These are phyloP conservation scores for Chrosomus eos DNA, from an alignment of 2,797 vertebrate species.

Conservation along the genomic window DNA sequence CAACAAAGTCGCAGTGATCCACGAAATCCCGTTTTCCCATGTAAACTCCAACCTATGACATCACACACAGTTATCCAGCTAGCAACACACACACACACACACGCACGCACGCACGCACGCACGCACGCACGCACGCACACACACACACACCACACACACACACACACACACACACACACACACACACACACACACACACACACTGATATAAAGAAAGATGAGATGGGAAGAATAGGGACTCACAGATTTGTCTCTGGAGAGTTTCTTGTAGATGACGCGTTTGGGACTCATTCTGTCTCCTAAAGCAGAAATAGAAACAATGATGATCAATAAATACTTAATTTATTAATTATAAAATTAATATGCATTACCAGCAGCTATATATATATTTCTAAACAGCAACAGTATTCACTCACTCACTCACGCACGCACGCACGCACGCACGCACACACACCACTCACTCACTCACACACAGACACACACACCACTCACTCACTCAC, in stretches of 20 bases:
- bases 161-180: slow-evolving; percentile 36
- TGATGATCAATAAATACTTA: not conserved
- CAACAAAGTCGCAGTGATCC: slow-evolving; percentile 83
- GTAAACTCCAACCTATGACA: slow-evolving; percentile 86
- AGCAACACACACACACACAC: not conserved
- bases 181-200: not conserved
- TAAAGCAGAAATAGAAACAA: not conserved
- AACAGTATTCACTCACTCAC: no score
- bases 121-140: no score
- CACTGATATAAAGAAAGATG: not conserved
- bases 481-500: no score
- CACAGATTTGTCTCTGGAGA: slow-evolving; percentile 89
- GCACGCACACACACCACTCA: accelerated
- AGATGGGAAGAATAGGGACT: slow-evolving; percentile 59
- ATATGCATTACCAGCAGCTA: not conserved
- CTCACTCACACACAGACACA: accelerated
- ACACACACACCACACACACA: slow-evolving; percentile 8
- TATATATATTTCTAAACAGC: not conserved
- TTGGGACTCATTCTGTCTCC: slow-evolving; percentile 74
- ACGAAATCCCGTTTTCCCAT: slow-evolving; percentile 89
- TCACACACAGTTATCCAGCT: slow-evolving; percentile 35
- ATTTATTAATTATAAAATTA: no score
- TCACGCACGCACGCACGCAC: accelerated
- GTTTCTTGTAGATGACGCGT: slow-evolving; percentile 87
- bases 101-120: no score